Conservation (phyloP, 2,797 vertebrate species). For the Eulemur rubriventer region DNA sequence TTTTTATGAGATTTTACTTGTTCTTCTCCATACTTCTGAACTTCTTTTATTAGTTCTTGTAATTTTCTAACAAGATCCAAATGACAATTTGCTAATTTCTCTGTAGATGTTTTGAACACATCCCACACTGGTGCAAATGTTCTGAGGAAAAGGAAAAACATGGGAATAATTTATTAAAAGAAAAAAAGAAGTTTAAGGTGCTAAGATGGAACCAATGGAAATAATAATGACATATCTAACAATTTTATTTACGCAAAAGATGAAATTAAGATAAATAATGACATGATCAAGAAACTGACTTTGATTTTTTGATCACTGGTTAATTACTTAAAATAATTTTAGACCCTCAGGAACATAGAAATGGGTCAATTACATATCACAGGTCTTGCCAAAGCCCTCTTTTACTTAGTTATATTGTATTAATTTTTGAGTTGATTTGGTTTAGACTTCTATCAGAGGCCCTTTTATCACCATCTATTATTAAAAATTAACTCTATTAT, state of each 20-base stretch:
- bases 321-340: constrained; percentile 41
- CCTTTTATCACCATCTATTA: neutral
- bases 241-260: constrained; percentile 32
- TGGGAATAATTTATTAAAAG: constrained; percentile 38
- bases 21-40: constrained; percentile 98
- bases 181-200: constrained; percentile 36
- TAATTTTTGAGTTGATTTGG: constrained; percentile 18
- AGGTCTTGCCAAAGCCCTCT: neutral
- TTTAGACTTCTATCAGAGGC: constrained; percentile 9
- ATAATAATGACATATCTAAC: neutral
- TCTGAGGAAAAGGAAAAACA: constrained; percentile 82
- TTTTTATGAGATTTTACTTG: constrained; percentile 98
- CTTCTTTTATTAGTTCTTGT: constrained; percentile 98
- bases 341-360: constrained; percentile 3
- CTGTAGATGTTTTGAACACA: constrained; percentile 96
- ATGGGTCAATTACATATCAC: constrained; percentile 5
- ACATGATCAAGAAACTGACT: neutral
- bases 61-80: constrained; percentile 96
- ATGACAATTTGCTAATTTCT: constrained; percentile 96
- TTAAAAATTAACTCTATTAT: constrained; percentile 42
- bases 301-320: neutral
- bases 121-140: constrained; percentile 98
- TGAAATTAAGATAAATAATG: constrained; percentile 41
- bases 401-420: neutral
- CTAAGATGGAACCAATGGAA: constrained; percentile 17